Base-by-base conservation (phyloP, 2,113 vertebrate genomes). In the Gambusia holbrooki region DNA sequence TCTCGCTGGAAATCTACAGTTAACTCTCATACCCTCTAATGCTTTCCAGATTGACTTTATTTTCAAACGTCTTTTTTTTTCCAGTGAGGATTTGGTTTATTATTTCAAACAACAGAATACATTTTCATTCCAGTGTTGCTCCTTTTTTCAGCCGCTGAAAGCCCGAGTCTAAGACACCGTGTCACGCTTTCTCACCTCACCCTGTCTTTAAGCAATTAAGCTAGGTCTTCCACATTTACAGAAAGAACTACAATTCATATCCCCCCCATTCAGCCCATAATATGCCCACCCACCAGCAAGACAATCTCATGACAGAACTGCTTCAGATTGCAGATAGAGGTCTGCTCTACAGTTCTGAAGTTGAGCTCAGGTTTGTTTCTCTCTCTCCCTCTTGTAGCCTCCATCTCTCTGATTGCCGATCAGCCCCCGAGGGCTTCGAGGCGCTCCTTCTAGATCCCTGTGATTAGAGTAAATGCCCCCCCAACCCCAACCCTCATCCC, bases 391-490 rank as follows among this genome's bases (percentile, higher is more conserved):
- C 80, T 83, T 64, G 61, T 68, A 78, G 77, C 83, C 83, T 86
- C 83, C 75, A 71, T 85, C 79, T 84, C 79, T 85, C 90, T 93
- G 92, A 93, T 94, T 93, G 90, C 87, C 66, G 80, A 92, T 83
- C 84, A 71, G 87, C 83, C 92, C 84, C 87, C 45, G 35, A 85
- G 89, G 92, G 92, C 82, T 90, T 81, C 70, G 73, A 79, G 84
- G 87, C 85, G 79, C 89, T 91, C 74, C 84, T 77, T 77, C 86
- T 87, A 88, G 90, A 93, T 92, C 90, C 84, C 89, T 86, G 90
- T 92, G 92, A 94, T 94, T 93, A 92, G 89, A 92, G 88, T 89
- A 92, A 90, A 92, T 91, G 87, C 66, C 81, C 86, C 80, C 81
- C 76, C 63, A 65, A 65, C 85, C 69, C 76, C 81, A 10, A 11